Base-by-base conservation (phyloP, 2,113 vertebrate species). In the Tauraco erythrolophus region DNA sequence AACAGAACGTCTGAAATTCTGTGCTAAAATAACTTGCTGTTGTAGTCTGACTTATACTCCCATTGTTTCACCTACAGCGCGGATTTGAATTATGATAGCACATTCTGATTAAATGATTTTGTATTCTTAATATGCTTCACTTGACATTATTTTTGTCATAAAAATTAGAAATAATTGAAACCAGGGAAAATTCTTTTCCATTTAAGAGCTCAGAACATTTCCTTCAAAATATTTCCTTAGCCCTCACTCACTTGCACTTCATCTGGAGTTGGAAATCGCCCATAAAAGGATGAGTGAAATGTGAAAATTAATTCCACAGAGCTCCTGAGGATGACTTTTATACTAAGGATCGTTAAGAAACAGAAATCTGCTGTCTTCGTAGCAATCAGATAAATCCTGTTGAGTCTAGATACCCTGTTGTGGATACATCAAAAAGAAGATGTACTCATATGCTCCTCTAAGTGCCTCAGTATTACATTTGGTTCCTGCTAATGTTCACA, bases 161-260 rank as follows among this genome's bases (percentile, higher is more conserved):
- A 75, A 84, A 93, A 66, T 92, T 62, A 70, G 35, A 86, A 92
- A 66, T 60, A 88, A 86, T 75, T 89, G 81, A 79, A 91, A n/a
- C 8, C 12, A 43, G 28, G 69, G 35, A 95, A 94, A 74, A 75
- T n/a, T 53, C 0, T 64, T 93, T 79, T 78, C 39, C 16, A 51
- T 78, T 94, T 14, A 87, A 84, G 53, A 71, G 3, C 27, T 87
- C 61, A 45, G 56, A 89, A 39, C 21, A 5, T 30, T 82, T 89
- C n/a, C 13, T 78, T 89, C 53, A 76, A 91, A 66, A 66, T 94
- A 48, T 48, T 93, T 95, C 16, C 35, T 92, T 79, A 66, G 23
- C 24, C 10, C 16, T 92, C 70, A 65, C 7, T 82, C 57, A 65
- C 45, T 75, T 43, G 37, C 10, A 21, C 46, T 90, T 86, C 46